Conservation (phyloP, 2,113 vertebrate genomes). For the Saimiri boliviensis region DNA sequence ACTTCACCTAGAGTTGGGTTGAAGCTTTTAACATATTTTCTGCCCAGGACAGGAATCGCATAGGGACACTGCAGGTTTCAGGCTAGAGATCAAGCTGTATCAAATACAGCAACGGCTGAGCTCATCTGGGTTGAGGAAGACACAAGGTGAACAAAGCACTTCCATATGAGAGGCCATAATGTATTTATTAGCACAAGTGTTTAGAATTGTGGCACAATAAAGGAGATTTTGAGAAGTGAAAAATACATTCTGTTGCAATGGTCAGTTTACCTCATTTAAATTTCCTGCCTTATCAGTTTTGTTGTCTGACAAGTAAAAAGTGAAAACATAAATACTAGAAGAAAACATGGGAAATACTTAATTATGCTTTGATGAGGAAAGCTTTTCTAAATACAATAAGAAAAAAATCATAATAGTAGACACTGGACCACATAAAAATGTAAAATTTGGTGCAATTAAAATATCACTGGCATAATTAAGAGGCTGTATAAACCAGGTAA, state of each 20-base stretch:
- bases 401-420: neutral
- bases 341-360: neutral
- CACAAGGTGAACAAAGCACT: neutral
- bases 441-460: slow-evolving; percentile 3
- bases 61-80: neutral
- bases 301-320: neutral
- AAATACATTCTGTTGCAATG: neutral
- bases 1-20: neutral
- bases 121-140: neutral
- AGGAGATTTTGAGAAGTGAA: neutral
- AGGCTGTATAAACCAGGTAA: neutral
- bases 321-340: neutral
- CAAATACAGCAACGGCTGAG: neutral
- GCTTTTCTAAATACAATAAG: neutral
- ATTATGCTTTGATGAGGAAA: neutral
- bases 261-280: neutral
- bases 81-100: neutral
- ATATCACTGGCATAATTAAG: neutral
- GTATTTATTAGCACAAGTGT: neutral
- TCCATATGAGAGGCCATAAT: neutral
- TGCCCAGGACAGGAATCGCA: neutral
- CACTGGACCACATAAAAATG: neutral
- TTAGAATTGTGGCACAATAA: neutral
- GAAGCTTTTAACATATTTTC: neutral
- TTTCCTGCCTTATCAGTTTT: slow-evolving; percentile 1